Evolutionary conservation across 2,113 vertebrate genomes (phyloP), one percentile per base, ranked within the genome.

Genomic region (Sapayoa aenigma): DNA sequence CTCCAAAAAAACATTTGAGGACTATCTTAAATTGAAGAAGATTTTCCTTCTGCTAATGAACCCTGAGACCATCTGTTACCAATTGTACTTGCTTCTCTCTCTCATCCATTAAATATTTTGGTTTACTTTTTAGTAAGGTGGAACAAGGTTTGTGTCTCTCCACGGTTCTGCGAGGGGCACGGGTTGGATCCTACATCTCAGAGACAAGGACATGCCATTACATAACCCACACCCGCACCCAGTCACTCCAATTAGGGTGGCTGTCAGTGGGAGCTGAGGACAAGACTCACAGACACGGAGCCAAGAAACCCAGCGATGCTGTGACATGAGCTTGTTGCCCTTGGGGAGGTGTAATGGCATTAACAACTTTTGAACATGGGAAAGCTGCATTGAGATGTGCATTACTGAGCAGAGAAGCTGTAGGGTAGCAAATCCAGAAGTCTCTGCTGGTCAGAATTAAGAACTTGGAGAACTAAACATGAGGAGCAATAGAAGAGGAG

Each of bases 11-110:
- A 80, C 73, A 58, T 79, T 91, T 69, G 49, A 93, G 68, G 75
- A 78, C 90, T 79, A 90, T 92, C 93, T 94, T 95, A 94, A 96
- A 96, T 66, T 11, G 87, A 86, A 74, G 60, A 94, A 94, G 84
- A 80, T 93, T 87, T 93, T 75, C 94, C 82, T 92, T 82, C 90
- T 87, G 86, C 95, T 96, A 96, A 96, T 93, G 95, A 97, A 94
- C 75, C 67, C 79, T 5, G 78, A 77, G 94, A 91, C 96, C 97
- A 97, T 97, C 96, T 97, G 97, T 84, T 94, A 87, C 72, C 87
- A 69, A 90, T 89, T 88, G 90, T 46, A 12, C 80, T 95, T 62
- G 90, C 72, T 87, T 83, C 79, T 95, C 71, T 76, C 3, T 0
- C 62, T 95, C 81, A 89, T 73, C 81, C 95, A 77, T 96, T 96